These are phyloP conservation scores for Lasioglossum vierecki DNA, from an alignment of 2,888 invertebrate genomes.

Conservation along the genomic window DNA sequence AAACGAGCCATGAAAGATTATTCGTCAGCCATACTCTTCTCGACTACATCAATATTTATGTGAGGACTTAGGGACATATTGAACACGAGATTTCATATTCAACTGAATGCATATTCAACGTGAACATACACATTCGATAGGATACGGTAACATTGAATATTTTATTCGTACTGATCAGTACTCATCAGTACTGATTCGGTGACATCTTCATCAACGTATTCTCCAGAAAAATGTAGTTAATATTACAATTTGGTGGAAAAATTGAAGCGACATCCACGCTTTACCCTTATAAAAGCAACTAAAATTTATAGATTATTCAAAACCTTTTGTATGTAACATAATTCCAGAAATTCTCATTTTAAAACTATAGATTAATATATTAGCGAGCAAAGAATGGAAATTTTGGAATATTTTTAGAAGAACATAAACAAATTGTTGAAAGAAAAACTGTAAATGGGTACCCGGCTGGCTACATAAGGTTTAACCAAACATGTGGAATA, in stretches of 20 bases:
- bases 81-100: background rate
- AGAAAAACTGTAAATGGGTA: no score
- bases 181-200: no score
- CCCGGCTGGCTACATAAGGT: no score
- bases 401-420: no score
- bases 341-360: no score
- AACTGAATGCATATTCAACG: background rate
- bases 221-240: background rate
- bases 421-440: no score
- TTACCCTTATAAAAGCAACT: no score
- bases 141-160: background rate
- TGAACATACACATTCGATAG: background rate
- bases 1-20: constrained; percentile 4
- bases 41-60: background rate
- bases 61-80: background rate
- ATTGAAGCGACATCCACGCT: background rate
- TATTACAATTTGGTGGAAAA: background rate
- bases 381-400: no score
- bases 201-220: no score
- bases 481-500: background rate
- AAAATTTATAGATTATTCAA: no score
- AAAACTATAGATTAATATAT: no score
- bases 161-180: background rate
- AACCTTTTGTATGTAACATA: no score
- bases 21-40: background rate